Base-by-base conservation (phyloP, 2,888 invertebrate genomes). In the Morpho deidamia region DNA sequence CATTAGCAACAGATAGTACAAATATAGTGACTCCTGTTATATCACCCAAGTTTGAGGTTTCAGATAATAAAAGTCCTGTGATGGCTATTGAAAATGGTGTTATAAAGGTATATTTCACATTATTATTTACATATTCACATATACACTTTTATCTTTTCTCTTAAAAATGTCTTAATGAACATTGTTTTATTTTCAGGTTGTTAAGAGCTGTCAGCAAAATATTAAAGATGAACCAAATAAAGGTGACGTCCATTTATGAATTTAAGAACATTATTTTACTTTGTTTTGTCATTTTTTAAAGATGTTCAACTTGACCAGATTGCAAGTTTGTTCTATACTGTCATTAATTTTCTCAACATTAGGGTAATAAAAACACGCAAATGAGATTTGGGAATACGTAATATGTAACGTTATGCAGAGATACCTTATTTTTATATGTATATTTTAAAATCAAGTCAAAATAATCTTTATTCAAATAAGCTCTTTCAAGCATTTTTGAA, bases 1-100 rank as follows among this genome's bases (percentile, higher is more conserved):
- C 43, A 46, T 23, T 47, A 38, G 53, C 63, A 47, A 69, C 74
- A 33, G 52, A 51, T 34, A 55, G 51, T 56, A 62, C 59, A 61
- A 56, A 59, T 46, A 52, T 55, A 58, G 53, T 57, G 46, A 59
- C 61, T 53, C 50, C 55, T 46, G 56, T 59, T 42, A 46, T 49
- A 11, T 40, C 51, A 55, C 52, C 59, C 42, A 67, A 64, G 49
- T 52, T 58, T 46, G 57, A 56, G 58, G 56, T 67, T 56, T 55
- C 64, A 57, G 75, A 78, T 61, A 79, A 70, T 59, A 74, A 69
- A 65, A 77, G 81, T 9, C 85, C 83, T 12, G 74, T 88, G 39
- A 79, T 89, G 73, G 78, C 89, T 35, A 87, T 89, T 63, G 89
- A 89, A 69, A 88, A 88, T 81, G 89, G 89, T 58, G 67, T 88